Evolutionary conservation across 2,797 vertebrate species (phyloP), one percentile per base, ranked within the genome.

Genomic region (Esox masquinongy): DNA sequence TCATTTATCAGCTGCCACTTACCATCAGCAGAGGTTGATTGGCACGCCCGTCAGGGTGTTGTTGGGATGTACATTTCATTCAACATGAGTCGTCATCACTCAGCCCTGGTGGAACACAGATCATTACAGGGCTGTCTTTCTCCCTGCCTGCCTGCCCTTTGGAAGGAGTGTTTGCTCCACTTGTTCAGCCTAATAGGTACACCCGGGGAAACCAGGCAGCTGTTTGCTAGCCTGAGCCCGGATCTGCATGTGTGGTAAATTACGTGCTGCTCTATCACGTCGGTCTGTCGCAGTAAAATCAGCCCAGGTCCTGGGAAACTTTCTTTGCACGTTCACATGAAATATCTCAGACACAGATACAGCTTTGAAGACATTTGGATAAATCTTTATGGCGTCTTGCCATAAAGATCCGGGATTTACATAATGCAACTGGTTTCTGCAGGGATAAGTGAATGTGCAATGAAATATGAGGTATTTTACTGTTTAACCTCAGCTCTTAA

Each of bases 21-120:
- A 82, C 82, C 72, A 76, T 79, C 78, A 81, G 75, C 74, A 34
- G 59, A 67, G 70, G 73, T 61, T 73, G 85, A 82, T 79, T 76
- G 73, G 73, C 43, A 14, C 67, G 67, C 53, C 78, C 73, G 74
- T 74, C 72, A 8, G 63, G 50, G 50, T 74, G 49, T 74, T 12
- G 67, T 72, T n/a, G n/a, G 73, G 76, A 80, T 67, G 71, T 80
- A 79, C 73, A 49, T 78, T 22, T 56, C 70, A 76, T 76, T 70
- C 70, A 78, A 71, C 80, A 81, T 74, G 31, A 76, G 75, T 83
- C 76, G 51, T 74, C 77, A 76, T 78, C 81, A 74, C 24, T 80
- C 66, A 75, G 29, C n/a, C 79, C 70, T 49, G 68, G 73, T 34
- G 63, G 79, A 83, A 81, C 76, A 68, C 74, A 50, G 16, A 43